phyloP scores from a whole-genome alignment of 2,113 vertebrate species.

The Pygoscelis adeliae region DNA sequence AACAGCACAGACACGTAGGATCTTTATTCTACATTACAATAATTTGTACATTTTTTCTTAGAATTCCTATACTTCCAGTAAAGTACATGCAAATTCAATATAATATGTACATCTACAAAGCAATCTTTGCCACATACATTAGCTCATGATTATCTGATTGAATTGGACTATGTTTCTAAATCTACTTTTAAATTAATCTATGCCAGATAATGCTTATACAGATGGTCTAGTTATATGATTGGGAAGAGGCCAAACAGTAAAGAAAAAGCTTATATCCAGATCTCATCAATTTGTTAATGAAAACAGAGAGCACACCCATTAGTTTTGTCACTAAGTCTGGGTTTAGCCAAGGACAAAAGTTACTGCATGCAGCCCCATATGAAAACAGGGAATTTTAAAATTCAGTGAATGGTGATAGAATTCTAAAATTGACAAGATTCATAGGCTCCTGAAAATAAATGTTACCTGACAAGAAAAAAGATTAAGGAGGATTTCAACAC shows the following conservation, averaged over 20 bases:
- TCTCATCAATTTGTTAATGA: not conserved
- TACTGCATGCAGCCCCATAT: not conserved
- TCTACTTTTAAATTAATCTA: constrained; percentile 2
- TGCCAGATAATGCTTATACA: constrained; percentile 13
- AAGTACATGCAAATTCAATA: not conserved
- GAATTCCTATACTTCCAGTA: not conserved
- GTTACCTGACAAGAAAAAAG: not conserved
- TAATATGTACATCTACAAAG: not conserved
- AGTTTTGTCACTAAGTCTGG: not conserved
- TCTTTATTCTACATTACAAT: not conserved
- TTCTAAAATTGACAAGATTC: not conserved
- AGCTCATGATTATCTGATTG: not conserved
- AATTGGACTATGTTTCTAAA: constrained; percentile 8
- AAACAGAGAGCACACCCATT: not conserved
- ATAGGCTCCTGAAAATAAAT: not conserved
- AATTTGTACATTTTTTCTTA: not conserved
- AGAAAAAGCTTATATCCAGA: not conserved
- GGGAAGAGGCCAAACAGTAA: not conserved
- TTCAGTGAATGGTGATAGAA: not conserved
- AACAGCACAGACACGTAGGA: not conserved
- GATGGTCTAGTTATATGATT: not conserved
- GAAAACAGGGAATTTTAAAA: not conserved
- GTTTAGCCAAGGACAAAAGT: not conserved
- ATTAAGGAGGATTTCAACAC: not conserved
- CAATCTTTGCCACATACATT: not conserved